Evolutionary conservation across 1,140 invertebrate genomes (phyloP).

Genomic region (Penaeus vannamei): DNA sequence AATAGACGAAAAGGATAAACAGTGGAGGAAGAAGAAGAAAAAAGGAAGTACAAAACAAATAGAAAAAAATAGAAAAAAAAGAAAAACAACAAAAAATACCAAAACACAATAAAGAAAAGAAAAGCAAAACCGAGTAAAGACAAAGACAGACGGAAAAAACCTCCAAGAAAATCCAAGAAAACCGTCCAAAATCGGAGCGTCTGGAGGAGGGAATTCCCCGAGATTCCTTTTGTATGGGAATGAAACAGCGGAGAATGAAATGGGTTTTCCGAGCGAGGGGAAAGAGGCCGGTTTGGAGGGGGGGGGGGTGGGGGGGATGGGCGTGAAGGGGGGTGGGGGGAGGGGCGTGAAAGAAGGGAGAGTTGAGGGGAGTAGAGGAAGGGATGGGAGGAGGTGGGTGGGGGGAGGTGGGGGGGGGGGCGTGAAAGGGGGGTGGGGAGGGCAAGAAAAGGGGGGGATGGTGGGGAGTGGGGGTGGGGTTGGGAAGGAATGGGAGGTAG

Average conservation of each 20-base stretch:
- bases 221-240: background rate
- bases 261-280: background rate
- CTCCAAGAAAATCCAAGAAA: background rate
- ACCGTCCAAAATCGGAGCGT: background rate
- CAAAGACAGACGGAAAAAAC: background rate
- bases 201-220: background rate
- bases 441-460: too few relatives aligned
- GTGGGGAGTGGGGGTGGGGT: too few relatives aligned
- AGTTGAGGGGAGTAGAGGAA: too few relatives aligned
- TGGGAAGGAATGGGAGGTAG: too few relatives aligned
- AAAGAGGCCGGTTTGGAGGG: background rate
- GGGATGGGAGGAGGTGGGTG: too few relatives aligned
- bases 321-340: too few relatives aligned
- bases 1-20: background rate
- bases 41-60: background rate
- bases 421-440: too few relatives aligned
- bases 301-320: background rate
- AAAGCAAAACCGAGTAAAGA: background rate
- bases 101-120: background rate
- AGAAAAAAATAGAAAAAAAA: background rate
- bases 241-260: background rate
- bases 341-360: too few relatives aligned
- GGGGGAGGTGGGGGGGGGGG: too few relatives aligned
- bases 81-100: background rate
- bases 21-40: too few relatives aligned